These are phyloP conservation scores for Ochropleura plecta DNA, from an alignment of 2,888 invertebrate species.

Conservation along the genomic window DNA sequence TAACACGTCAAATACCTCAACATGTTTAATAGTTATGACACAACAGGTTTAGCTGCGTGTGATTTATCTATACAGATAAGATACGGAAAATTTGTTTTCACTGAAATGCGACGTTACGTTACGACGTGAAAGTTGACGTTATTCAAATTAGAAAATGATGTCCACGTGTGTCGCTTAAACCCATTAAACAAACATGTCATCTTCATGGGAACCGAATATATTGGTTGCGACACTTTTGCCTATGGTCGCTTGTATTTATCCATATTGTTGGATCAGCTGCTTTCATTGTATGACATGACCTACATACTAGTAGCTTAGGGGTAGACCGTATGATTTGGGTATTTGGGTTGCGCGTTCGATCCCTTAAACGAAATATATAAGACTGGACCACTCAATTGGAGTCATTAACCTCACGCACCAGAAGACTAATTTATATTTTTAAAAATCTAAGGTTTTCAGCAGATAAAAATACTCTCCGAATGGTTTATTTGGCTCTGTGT, in stretches of 20 bases:
- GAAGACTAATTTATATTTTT: too few species aligned
- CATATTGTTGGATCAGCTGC: constrained; percentile 40
- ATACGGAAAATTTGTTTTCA: constrained; percentile 60
- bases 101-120: constrained; percentile 52
- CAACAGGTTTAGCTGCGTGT: constrained; percentile 57
- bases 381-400: too few species aligned
- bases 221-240: constrained; percentile 48
- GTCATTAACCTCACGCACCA: too few species aligned
- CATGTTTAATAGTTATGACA: constrained; percentile 66
- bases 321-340: constrained; percentile 38
- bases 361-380: constrained; percentile 18
- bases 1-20: constrained; percentile 68
- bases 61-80: constrained; percentile 65
- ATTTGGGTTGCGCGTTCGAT: constrained; percentile 29
- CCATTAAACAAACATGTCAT: constrained; percentile 57
- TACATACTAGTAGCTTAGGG: constrained; percentile 26
- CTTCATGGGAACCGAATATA: constrained; percentile 57
- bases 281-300: constrained; percentile 34
- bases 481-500: too few species aligned
- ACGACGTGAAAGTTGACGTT: constrained; percentile 62
- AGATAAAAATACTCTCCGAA: too few species aligned
- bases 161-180: constrained; percentile 48
- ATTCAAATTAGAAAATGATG: constrained; percentile 62
- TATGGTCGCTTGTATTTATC: constrained; percentile 22
- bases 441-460: too few species aligned